Evolutionary conservation across 2,113 vertebrate genomes (phyloP), one percentile per base, ranked within the genome.

Genomic region (Triplophysa rosa): DNA sequence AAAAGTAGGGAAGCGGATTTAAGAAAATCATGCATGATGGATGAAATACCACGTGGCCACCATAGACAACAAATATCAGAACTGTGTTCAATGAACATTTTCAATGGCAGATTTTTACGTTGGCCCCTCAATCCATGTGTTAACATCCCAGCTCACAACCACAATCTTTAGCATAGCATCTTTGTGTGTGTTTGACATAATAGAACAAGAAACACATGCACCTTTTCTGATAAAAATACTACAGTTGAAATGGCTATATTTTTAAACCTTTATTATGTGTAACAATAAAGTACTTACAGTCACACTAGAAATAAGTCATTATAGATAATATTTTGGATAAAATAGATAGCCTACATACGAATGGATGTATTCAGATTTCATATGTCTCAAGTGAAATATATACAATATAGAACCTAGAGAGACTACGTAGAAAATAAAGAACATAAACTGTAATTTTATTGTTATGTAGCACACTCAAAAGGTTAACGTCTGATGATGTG

Each of bases 401-500:
- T 5, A 71, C 52, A 42, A 37, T 33, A 6, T 52, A 12, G 59
- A 37, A 9, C 9, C 42, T 8, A 62, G 8, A 26, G 11, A 73
- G 14, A 14, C 14, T 61, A 73, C 17, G 14, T 23, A 72, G 24
- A 59, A 59, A 72, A 54, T 59, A 9, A 56, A 59, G 19, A 21
- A 23, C 8, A 4, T 61, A 54, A 56, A 29, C 16, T 68, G 26
- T 24, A 1, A 45, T 17, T 17, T 49, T 52, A 58, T 16, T 56
- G 26, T 67, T 1, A 17, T 14, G n/a, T 37, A 76, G 33, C 14
- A 75, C 16, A 19, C 26, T 13, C 29, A 17, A 26, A 29, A 21
- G 8, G 13, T 89, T 91, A 94, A 85, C 94, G 94, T 76, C 87
- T 89, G 37, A 87, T 80, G 63, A 95, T 78, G 73, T 77, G 87